These are phyloP conservation scores for Aulostomus chinensis DNA, from an alignment of 2,797 vertebrate genomes.

Conservation along the genomic window DNA sequence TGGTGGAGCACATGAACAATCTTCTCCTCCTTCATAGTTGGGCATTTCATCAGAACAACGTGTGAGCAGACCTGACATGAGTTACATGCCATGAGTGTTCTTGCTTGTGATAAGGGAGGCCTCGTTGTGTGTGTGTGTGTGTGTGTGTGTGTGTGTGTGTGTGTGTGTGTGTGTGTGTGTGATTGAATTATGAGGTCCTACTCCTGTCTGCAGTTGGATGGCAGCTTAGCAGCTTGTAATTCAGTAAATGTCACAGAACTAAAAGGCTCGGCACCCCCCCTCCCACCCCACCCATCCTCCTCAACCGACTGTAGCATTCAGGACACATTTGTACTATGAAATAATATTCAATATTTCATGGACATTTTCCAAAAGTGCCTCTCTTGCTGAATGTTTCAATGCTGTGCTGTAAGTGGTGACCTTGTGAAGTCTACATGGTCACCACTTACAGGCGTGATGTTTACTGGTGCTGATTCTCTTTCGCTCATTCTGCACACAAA, in stretches of 20 bases:
- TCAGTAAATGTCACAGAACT: slow-evolving; percentile 6
- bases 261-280: background rate
- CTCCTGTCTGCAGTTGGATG: background rate
- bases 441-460: too few species aligned
- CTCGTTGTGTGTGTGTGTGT: background rate
- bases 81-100: slow-evolving; percentile 16
- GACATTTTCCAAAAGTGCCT: slow-evolving; percentile 10
- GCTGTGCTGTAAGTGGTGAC: slow-evolving; percentile 10
- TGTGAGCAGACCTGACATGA: slow-evolving; percentile 32
- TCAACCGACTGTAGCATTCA: background rate
- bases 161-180: background rate
- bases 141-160: background rate
- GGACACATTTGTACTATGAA: slow-evolving; percentile 7
- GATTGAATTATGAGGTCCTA: background rate
- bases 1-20: slow-evolving; percentile 11
- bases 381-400: slow-evolving; percentile 3
- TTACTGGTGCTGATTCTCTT: too few species aligned
- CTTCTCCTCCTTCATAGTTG: slow-evolving; percentile 27
- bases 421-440: too few species aligned
- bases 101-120: slow-evolving; percentile 32
- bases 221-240: background rate
- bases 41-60: slow-evolving; percentile 37
- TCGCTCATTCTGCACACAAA: too few species aligned
- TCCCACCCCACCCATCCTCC: background rate
- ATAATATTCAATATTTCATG: slow-evolving; percentile 22